These are phyloP conservation scores for Dallia pectoralis DNA, from an alignment of 2,797 vertebrate species.

Conservation along the genomic window DNA sequence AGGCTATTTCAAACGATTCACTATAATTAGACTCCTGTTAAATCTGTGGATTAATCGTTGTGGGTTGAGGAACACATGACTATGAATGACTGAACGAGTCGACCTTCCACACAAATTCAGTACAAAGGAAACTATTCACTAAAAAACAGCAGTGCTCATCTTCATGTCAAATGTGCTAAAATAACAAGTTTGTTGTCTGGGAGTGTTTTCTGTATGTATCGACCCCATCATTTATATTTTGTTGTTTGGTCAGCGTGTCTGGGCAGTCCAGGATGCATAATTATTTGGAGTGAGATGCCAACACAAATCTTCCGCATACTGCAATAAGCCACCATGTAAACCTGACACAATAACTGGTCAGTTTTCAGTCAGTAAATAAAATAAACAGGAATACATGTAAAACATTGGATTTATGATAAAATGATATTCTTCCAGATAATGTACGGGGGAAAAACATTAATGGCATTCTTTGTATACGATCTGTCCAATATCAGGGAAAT, in stretches of 20 bases:
- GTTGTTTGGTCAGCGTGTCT: conserved; percentile 2
- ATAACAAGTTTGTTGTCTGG: too few relatives aligned
- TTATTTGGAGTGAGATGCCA: conserved; percentile 1
- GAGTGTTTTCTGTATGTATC: too few relatives aligned
- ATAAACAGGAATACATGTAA: not conserved
- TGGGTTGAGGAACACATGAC: too few relatives aligned
- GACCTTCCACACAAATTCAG: too few relatives aligned
- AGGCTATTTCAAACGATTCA: too few relatives aligned
- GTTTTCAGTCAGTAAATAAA: conserved; percentile 16
- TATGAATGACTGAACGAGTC: too few relatives aligned
- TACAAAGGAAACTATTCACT: too few relatives aligned
- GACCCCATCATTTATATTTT: not conserved
- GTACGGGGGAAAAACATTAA: not conserved
- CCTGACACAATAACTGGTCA: not conserved
- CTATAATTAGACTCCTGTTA: too few relatives aligned
- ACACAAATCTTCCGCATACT: conserved; percentile 29
- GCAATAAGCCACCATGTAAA: conserved; percentile 19
- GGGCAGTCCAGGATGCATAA: not conserved
- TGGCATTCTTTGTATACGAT: conserved; percentile 7
- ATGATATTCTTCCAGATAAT: conserved; percentile 12
- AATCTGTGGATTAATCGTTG: too few relatives aligned
- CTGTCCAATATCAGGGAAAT: conserved; percentile 13
- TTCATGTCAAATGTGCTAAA: too few relatives aligned
- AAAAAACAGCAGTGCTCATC: too few relatives aligned
- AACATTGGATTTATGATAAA: conserved; percentile 11